A percentile compares a stretch with the other conserved stretches of the same genome.
Evolutionary conservation across 2,888 invertebrate genomes (phyloP).

Genomic region (Petrolisthes manimaculis): DNA sequence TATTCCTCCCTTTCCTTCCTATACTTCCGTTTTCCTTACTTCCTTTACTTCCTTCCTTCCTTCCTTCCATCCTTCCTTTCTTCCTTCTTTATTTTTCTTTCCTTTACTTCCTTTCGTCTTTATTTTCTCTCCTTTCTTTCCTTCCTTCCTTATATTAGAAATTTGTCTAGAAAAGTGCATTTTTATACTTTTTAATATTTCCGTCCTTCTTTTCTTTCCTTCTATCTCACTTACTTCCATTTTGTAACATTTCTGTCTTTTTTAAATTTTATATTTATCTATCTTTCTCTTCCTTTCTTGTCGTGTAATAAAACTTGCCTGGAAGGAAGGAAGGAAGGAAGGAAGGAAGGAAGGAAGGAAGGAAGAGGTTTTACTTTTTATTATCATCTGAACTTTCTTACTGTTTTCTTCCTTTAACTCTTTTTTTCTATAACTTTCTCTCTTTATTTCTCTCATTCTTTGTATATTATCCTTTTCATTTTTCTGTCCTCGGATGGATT

Average conservation of each 20-base stretch:
- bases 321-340: too few relatives aligned
- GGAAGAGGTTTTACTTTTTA: too few relatives aligned
- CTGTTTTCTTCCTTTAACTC: not conserved
- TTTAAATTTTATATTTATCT: too few relatives aligned
- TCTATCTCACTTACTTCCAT: not conserved
- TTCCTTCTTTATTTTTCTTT: not conserved
- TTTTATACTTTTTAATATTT: too few relatives aligned
- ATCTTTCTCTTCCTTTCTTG: too few relatives aligned
- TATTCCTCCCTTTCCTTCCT: constrained; percentile 1
- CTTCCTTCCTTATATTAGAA: not conserved
- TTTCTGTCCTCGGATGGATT: not conserved
- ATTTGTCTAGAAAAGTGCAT: too few relatives aligned
- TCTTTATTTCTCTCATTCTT: not conserved
- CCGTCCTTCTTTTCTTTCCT: not conserved
- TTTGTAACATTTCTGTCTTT: too few relatives aligned
- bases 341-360: too few relatives aligned
- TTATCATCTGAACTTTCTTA: not conserved
- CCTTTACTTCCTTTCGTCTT: not conserved
- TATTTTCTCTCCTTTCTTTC: not conserved
- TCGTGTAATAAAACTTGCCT: too few relatives aligned
- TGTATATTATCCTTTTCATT: not conserved
- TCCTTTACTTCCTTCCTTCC: not conserved
- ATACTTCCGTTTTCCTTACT: not conserved
- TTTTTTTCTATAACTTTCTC: not conserved
- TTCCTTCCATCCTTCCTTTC: not conserved